Conservation (phyloP, 2,113 vertebrate genomes). For the Paracanthobrama guichenoti region DNA sequence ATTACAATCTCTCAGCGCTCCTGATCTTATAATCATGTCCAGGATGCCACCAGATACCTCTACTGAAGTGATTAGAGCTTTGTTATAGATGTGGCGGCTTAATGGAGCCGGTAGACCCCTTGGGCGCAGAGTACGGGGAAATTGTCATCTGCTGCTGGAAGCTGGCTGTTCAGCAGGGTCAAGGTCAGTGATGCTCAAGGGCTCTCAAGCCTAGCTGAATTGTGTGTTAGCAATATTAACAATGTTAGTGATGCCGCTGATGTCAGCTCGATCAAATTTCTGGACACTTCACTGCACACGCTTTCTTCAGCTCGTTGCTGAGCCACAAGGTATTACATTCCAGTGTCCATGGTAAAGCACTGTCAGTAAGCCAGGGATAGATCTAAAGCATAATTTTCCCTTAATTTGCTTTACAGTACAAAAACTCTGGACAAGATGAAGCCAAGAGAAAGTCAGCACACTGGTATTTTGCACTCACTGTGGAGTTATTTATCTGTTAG, state of each 20-base stretch:
- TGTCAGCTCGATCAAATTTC: constrained; percentile 41
- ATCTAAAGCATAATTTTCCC: constrained; percentile 44
- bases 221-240: constrained; percentile 6
- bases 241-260: constrained; percentile 23
- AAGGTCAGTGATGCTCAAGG: constrained; percentile 33
- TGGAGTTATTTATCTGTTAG: constrained; percentile 6
- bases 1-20: constrained; percentile 77
- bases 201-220: constrained; percentile 26
- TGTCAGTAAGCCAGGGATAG: constrained; percentile 38
- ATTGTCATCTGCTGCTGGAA: constrained; percentile 26
- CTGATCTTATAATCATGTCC: constrained; percentile 83
- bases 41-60: constrained; percentile 70
- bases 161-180: constrained; percentile 3
- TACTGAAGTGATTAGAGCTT: constrained; percentile 77
- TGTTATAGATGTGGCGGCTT: constrained; percentile 71
- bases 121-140: constrained; percentile 12
- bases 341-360: constrained; percentile 37
- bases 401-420: constrained; percentile 52
- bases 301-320: constrained; percentile 29
- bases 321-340: constrained; percentile 47
- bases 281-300: constrained; percentile 11
- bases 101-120: constrained; percentile 52
- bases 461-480: not conserved
- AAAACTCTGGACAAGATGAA: constrained; percentile 20
- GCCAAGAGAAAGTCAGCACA: not conserved